Evolutionary conservation across 2,888 invertebrate genomes (phyloP), one percentile per base, ranked within the genome.

Genomic region (Flexamia atlantica): DNA sequence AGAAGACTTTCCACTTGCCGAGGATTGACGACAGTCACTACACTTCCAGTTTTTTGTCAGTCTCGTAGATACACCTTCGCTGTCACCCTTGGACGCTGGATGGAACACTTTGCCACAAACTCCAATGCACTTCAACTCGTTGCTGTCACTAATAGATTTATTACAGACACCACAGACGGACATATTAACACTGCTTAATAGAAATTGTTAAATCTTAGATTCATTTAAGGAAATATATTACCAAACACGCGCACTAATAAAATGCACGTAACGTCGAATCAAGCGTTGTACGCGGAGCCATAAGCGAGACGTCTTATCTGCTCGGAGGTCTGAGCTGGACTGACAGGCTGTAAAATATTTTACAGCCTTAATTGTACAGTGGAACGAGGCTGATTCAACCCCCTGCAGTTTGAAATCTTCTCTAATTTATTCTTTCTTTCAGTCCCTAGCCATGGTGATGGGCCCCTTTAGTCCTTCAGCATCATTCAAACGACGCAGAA

Each of bases 281-380:
- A n/a, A 7, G 10, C 12, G 7, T n/a, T n/a, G 68, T 68, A 30
- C 53, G n/a, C 68, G 36, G 68, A 30, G 68, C 68, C 30, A 32
- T 30, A 68, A 12, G 17, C 4, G 68, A 28, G 68, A 14, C 30
- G 68, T 30, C 68, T 30, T 68, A 68, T 68, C 30, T 14, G 68
- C 68, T 68, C 68, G 30, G 36, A 30, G 28, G 68, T 7, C 68
- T 28, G 68, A 68, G 36, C 60, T 60, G 60, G 28, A 60, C 60
- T 60, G n/a, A n/a, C n/a, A n/a, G n/a, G n/a, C n/a, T n/a, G n/a
- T n/a, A n/a, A n/a, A n/a, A n/a, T n/a, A n/a, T n/a, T n/a, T n/a
- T n/a, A n/a, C n/a, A n/a, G n/a, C n/a, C n/a, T n/a, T n/a, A n/a
- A n/a, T n/a, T n/a, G n/a, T n/a, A n/a, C n/a, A n/a, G n/a, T n/a